Evolutionary conservation across 2,797 vertebrate species (phyloP).

Genomic region (Hippocampus kuda): DNA sequence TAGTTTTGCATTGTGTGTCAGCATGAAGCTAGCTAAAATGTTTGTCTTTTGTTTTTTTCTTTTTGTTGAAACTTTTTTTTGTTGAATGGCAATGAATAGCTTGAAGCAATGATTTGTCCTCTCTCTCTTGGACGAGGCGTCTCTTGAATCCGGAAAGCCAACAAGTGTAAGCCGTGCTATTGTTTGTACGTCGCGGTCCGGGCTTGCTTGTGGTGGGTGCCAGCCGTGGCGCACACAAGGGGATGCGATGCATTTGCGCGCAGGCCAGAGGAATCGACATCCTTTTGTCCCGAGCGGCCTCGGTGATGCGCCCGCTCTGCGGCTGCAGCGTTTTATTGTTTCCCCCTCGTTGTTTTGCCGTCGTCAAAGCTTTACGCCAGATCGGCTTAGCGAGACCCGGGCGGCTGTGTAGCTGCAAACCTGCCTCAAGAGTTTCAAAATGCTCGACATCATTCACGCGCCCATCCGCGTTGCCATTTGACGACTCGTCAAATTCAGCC

Average conservation of each 20-base stretch:
- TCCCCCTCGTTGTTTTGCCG: background rate
- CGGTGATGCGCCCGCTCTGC: conserved; percentile 24
- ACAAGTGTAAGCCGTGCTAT: conserved; percentile 17
- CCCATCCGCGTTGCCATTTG: background rate
- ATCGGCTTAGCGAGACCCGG: conserved; percentile 1
- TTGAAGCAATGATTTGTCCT: conserved; percentile 21
- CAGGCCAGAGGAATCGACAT: conserved; percentile 40
- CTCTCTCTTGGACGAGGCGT: conserved; percentile 8
- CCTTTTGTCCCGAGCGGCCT: conserved; percentile 33
- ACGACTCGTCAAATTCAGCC: conserved; percentile 45
- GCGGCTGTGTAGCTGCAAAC: background rate
- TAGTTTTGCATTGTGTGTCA: too few species aligned
- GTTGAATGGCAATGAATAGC: too few species aligned
- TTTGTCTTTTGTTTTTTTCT: too few species aligned
- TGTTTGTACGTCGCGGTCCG: conserved; percentile 26
- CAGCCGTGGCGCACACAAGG: conserved; percentile 20
- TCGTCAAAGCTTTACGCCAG: background rate
- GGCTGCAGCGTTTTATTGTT: conserved; percentile 6
- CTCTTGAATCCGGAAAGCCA: conserved; percentile 27
- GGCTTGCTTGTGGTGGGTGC: conserved; percentile 20
- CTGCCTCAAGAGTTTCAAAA: background rate
- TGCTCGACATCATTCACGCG: background rate
- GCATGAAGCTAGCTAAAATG: too few species aligned
- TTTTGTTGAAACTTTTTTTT: too few species aligned
- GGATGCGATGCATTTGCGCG: conserved; percentile 19